phyloP scores from a whole-genome alignment of 2,888 invertebrate genomes.

The Patella depressa region DNA sequence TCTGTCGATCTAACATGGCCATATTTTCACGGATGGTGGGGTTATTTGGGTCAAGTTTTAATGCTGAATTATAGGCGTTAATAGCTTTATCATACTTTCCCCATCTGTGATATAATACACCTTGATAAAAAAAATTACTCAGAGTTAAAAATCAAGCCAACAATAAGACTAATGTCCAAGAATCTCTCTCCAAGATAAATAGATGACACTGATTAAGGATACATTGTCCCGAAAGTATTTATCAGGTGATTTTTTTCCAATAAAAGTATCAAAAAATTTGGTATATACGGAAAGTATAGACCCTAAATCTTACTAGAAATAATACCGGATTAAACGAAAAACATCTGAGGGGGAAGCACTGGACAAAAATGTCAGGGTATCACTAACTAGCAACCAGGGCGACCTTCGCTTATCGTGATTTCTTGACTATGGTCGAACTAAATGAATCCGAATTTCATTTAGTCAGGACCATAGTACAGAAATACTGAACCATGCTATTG shows the following conservation, averaged over 20 bases:
- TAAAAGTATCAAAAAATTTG: no score
- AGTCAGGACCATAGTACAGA: no score
- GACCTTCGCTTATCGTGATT: no score
- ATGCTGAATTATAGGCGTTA: slow-evolving; percentile 82
- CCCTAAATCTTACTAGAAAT: no score
- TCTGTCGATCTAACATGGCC: slow-evolving; percentile 48
- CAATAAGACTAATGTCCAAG: no score
- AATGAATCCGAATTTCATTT: no score
- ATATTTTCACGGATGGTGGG: slow-evolving; percentile 50
- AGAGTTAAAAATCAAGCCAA: not conserved
- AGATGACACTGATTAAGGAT: no score
- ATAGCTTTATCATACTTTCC: slow-evolving; percentile 80
- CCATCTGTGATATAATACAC: slow-evolving; percentile 63
- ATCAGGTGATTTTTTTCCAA: no score
- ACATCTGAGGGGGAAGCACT: slow-evolving; percentile 77
- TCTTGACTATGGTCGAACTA: no score
- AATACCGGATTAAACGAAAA: slow-evolving; percentile 33
- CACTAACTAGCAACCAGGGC: not conserved
- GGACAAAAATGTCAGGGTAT: not conserved
- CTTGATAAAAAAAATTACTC: slow-evolving; percentile 36
- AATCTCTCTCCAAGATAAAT: no score
- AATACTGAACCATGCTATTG: no score
- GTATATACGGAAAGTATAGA: slow-evolving; percentile 75
- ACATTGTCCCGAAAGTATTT: no score
- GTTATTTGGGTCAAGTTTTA: slow-evolving; percentile 79